These are phyloP conservation scores for Vannuccia rotundouncinata DNA, from an alignment of 2,888 invertebrate genomes.

Conservation along the genomic window DNA sequence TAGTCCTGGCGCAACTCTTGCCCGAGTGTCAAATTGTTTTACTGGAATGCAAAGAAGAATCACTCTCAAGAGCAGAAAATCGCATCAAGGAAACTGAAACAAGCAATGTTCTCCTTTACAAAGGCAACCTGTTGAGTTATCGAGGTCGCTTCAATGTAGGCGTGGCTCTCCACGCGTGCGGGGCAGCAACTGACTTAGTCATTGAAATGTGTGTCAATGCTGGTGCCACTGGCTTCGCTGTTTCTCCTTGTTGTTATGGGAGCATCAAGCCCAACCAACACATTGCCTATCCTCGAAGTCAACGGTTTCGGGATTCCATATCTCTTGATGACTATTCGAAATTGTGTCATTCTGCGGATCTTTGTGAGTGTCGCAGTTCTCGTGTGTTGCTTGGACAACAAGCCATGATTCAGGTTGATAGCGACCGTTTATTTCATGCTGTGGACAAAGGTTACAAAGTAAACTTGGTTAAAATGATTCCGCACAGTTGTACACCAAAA, in stretches of 20 bases:
- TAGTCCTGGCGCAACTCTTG: conserved; percentile 71
- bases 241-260: conserved; percentile 91
- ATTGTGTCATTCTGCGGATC: conserved; percentile 36
- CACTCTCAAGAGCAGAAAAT: conserved; percentile 68
- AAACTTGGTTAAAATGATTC: conserved; percentile 69
- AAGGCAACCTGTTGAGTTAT: conserved; percentile 86
- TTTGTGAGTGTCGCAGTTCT: neutral
- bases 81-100: conserved; percentile 66
- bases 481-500: conserved; percentile 79
- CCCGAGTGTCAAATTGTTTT: conserved; percentile 71
- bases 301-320: conserved; percentile 42
- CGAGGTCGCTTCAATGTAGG: conserved; percentile 72
- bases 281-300: conserved; percentile 74
- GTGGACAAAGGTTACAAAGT: conserved; percentile 71
- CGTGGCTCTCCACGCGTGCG: conserved; percentile 83
- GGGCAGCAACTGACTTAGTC: conserved; percentile 85
- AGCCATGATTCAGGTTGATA: conserved; percentile 82
- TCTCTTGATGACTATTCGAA: conserved; percentile 40
- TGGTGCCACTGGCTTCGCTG: conserved; percentile 70
- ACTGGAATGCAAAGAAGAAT: conserved; percentile 83
- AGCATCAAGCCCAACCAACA: conserved; percentile 71
- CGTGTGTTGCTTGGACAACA: conserved; percentile 63
- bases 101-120: conserved; percentile 69
- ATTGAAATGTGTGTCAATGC: conserved; percentile 71
- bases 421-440: conserved; percentile 71